Evolutionary conservation across 2,797 vertebrate species (phyloP), one percentile per base, ranked within the genome.

Genomic region (Pogoniulus pusillus): DNA sequence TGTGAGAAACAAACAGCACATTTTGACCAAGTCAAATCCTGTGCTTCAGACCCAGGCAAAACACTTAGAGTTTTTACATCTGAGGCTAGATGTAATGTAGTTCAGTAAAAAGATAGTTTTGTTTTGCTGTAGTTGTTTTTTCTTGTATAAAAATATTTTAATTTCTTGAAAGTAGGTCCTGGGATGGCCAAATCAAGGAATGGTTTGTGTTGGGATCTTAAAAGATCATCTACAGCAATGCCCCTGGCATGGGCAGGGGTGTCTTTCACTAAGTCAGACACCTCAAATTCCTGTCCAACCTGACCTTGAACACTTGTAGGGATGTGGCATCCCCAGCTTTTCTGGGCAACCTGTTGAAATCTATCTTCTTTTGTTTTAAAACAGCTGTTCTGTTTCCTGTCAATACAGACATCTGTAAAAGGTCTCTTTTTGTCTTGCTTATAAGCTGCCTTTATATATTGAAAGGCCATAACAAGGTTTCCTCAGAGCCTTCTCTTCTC

Each of bases 381-480:
- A 26, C 23, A 1, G 0, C 12, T 65, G 7, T 23, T 35, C 16
- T 37, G 30, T 69, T 16, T 37, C 41, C 55, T 54, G 15, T 47
- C 39, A 10, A 4, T 41, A 17, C 30, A 35, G 9, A 10, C 32
- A 7, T 45, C 32, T 1, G 5, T 39, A 41, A 54, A 35, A 64
- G 1, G 14, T 47, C 10, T 16, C 34, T 49, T 29, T 16, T 37
- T 24, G 8, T 16, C 51, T 53, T 43, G 3, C 18, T 30, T 37
- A 9, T 37, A 53, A 30, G 29, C 24, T 8, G 12, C 47, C 8
- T 53, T 45, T 30, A 34, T 4, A 4, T 18, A 10, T 2, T 24
- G 45, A 7, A 20, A 75, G 4, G 30, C 14, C 1, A 1, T 24
- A 13, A 0, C 16, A 43, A 39, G 18, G 5, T 79, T 29, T 72